Evolutionary conservation across 2,888 invertebrate genomes (phyloP), one percentile per base, ranked within the genome.

Genomic region (Leucoma salicis): DNA sequence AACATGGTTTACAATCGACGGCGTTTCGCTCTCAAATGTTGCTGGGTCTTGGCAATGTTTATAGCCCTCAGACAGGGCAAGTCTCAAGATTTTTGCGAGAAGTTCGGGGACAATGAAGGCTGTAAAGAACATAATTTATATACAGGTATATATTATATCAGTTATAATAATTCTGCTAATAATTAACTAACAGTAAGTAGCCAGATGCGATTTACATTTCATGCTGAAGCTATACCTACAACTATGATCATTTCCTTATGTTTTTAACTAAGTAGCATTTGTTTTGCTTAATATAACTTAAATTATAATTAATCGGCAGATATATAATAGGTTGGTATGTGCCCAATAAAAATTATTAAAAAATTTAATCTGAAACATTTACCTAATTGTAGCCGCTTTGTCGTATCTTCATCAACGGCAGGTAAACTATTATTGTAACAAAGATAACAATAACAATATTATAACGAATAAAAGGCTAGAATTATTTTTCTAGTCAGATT

Each of bases 1-100:
- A 83, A 79, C 70, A 83, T 82, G 83, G 66, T 72, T 55, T 56
- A 51, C 38, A 63, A 69, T 54, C 74, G 72, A 39, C 68, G 69
- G 16, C 64, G 71, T 46, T 70, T 72, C 32, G 72, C 71, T 5
- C 31, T 74, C 24, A 73, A 74, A 71, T 77, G 69, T 61, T 70
- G 70, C 51, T 78, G 67, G 73, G 60, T 73, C 2, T 36, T 79
- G n/a, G 71, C 74, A 2, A 66, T 78, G 36, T 48, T 71, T 21
- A 55, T 77, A 39, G 70, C 74, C 1, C 49, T 77, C 3, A 60
- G 60, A 16, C 58, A 68, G 1, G 66, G 66, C 13, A 67, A 63
- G 2, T 66, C 75, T 29, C 66, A 80, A 66, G 77, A 78, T 42
- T 80, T 67, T 46, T 82, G 82, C 50, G 57, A 53, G 3, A 72